phyloP scores from a whole-genome alignment of 2,113 vertebrate species.

The Cynocephalus volans region DNA sequence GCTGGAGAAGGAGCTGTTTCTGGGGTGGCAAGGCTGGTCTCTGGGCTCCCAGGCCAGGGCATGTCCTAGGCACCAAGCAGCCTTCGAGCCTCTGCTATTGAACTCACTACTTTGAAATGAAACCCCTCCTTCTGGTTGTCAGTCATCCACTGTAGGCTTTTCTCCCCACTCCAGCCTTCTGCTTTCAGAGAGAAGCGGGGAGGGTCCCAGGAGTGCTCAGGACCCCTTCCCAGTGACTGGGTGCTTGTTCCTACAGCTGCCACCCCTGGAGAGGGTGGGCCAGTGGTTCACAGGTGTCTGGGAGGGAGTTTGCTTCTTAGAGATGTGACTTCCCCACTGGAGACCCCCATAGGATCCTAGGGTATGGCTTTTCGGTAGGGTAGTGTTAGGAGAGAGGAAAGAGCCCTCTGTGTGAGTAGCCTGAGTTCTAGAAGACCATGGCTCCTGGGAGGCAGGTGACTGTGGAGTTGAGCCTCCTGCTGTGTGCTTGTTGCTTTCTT shows the following conservation, averaged over 20 bases:
- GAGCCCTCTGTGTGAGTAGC: neutral
- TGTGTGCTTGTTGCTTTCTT: neutral
- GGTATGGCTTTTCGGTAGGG: neutral
- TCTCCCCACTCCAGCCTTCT: neutral
- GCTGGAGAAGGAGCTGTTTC: neutral
- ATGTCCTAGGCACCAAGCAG: neutral
- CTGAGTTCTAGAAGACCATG: neutral
- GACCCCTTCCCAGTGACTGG: neutral
- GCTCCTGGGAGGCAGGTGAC: rapidly evolving
- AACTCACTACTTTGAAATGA: neutral
- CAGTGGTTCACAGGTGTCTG: no score
- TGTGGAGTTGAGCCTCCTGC: neutral
- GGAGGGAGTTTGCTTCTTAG: neutral
- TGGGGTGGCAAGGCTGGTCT: no score
- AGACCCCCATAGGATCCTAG: rapidly evolving
- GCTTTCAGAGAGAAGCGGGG: neutral
- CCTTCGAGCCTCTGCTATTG: neutral
- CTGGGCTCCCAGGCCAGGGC: neutral
- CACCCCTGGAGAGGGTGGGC: neutral
- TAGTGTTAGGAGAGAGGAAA: neutral
- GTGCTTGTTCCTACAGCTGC: rapidly evolving
- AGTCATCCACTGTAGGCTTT: rapidly evolving
- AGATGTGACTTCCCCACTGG: rapidly evolving
- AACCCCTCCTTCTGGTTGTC: neutral
- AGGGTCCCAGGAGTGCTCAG: neutral